Evolutionary conservation across 2,113 vertebrate genomes (phyloP), one percentile per base, ranked within the genome.

Genomic region (Malurus alboscapulatus): DNA sequence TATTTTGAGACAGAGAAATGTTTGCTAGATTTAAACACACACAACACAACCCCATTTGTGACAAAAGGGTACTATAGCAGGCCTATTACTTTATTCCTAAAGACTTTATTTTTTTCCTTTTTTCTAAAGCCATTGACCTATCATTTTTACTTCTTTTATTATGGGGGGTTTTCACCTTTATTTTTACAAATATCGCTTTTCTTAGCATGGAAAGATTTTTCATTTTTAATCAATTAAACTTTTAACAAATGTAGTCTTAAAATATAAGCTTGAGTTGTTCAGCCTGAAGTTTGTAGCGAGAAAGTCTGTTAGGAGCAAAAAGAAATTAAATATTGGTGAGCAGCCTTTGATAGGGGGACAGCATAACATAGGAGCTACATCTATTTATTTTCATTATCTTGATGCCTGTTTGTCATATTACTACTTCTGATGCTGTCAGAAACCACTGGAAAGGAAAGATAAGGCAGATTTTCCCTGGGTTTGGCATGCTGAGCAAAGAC

Each of bases 381-480:
- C 93, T 95, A 10, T 85, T 96, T 83, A 16, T 54, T 94, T 87
- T 42, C 45, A 26, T 55, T 92, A 68, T 68, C 62, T 72, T 89
- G 62, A 68, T 79, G 58, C 47, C 24, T 85, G 20, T 73, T 87
- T 83, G 38, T 94, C 61, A 57, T 87, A 66, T n/a, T 69, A 25
- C 5, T 87, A 4, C 21, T 79, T 84, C 44, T 80, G 51, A 87
- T 69, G 30, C 32, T 85, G 55, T 82, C 67, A 85, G n/a, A 44
- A 85, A 57, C 50, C 34, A 66, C 16, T 44, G 48, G 30, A 50
- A 82, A 90, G 38, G 44, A 40, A 91, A 84, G 58, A 82, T 51
- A 73, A 65, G 30, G 51, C 34, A 78, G 38, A 58, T 47, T 93
- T 90, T 73, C 66, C 44, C 34, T 55, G 14, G 1, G 8, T 73